These are phyloP conservation scores for Lepidostoma basale DNA, from an alignment of 1,140 invertebrate species.

Conservation along the genomic window DNA sequence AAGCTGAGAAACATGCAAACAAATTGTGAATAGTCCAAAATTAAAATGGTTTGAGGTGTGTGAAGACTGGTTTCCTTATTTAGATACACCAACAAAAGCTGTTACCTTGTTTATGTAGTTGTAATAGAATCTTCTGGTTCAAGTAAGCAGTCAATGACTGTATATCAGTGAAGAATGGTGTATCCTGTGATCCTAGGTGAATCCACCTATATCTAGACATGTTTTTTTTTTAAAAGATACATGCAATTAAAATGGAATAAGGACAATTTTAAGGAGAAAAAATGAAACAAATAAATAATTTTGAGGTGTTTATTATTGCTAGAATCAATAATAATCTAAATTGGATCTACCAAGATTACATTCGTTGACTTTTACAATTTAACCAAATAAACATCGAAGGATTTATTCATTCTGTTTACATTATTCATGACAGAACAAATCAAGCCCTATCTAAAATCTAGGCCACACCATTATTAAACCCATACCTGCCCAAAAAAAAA, in stretches of 20 bases:
- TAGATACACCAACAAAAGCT: too few species aligned
- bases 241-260: conserved; percentile 11
- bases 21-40: too few species aligned
- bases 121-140: too few species aligned
- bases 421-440: conserved; percentile 40
- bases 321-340: conserved; percentile 62
- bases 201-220: too few species aligned
- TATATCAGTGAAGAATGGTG: too few species aligned
- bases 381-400: conserved; percentile 47
- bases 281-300: conserved; percentile 56
- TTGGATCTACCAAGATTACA: conserved; percentile 63
- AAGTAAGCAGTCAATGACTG: too few species aligned
- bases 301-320: conserved; percentile 62
- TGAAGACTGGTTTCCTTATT: too few species aligned
- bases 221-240: too few species aligned
- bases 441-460: conserved; percentile 60
- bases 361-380: conserved; percentile 60
- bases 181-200: too few species aligned
- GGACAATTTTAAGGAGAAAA: conserved; percentile 29
- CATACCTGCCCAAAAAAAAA: conserved; percentile 61
- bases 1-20: too few species aligned
- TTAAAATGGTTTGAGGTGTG: too few species aligned
- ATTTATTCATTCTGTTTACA: conserved; percentile 34
- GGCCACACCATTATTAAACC: conserved; percentile 62
- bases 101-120: too few species aligned